Conservation (phyloP, 2,113 vertebrate species). For the Spea bombifrons region DNA sequence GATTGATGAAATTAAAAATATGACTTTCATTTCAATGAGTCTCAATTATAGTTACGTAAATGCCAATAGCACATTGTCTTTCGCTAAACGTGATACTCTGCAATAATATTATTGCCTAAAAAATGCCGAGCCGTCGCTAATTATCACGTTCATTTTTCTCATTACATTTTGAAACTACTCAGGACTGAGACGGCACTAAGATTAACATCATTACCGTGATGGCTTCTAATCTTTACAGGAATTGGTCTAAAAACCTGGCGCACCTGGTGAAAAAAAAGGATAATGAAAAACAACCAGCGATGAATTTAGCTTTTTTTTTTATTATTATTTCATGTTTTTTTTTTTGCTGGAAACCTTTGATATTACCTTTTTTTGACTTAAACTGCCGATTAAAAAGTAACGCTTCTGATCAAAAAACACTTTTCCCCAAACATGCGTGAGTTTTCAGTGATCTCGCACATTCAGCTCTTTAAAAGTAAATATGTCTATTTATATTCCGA, state of each 20-base stretch:
- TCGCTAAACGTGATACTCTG: constrained; percentile 8
- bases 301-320: too few relatives aligned
- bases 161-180: constrained; percentile 9
- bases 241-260: neutral
- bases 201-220: neutral
- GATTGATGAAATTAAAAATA: constrained; percentile 7
- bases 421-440: neutral
- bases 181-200: neutral
- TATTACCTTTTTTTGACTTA: constrained; percentile 9
- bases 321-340: neutral
- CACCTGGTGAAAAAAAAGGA: neutral
- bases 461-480: constrained; percentile 13
- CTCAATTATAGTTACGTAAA: constrained; percentile 23
- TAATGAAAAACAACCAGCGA: neutral
- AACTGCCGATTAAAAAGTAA: constrained; percentile 3
- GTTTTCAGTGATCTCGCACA: neutral
- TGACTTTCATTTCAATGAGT: constrained; percentile 15
- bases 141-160: constrained; percentile 11
- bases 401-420: constrained; percentile 30
- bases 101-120: constrained; percentile 42
- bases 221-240: neutral
- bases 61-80: constrained; percentile 11
- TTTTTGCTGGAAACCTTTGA: constrained; percentile 13
- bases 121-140: constrained; percentile 12
- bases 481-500: constrained; percentile 8